Conservation (phyloP, 2,888 invertebrate species). For the Acleris laterana region DNA sequence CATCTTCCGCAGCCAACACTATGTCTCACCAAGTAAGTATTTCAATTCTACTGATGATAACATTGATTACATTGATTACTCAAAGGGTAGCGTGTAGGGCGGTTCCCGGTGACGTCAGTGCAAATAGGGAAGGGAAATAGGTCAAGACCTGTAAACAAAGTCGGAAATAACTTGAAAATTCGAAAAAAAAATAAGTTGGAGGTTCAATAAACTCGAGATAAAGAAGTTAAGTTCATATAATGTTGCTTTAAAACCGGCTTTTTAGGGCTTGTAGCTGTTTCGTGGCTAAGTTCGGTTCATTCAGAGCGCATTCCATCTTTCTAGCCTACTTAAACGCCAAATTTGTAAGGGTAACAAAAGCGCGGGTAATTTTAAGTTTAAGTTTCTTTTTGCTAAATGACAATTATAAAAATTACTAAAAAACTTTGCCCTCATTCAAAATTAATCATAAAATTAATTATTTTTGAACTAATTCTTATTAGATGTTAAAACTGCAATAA, state of each 20-base stretch:
- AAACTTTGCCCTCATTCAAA: too few species aligned
- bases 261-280: neutral
- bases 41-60: constrained; percentile 20
- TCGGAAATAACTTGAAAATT: too few species aligned
- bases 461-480: too few species aligned
- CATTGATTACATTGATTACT: constrained; percentile 18
- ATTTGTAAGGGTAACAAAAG: neutral
- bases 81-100: constrained; percentile 42
- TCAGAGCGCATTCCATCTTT: constrained; percentile 9
- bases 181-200: too few species aligned
- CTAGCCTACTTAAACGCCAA: neutral
- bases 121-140: constrained; percentile 42
- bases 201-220: too few species aligned
- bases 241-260: constrained; percentile 22
- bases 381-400: too few species aligned
- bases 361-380: too few species aligned
- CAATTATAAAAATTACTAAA: too few species aligned
- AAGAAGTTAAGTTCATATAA: too few species aligned
- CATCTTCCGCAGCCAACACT: constrained; percentile 37
- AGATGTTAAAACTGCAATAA: too few species aligned
- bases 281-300: constrained; percentile 13
- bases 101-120: constrained; percentile 51
- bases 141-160: too few species aligned
- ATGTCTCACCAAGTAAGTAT: constrained; percentile 58
- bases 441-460: too few species aligned